Evolutionary conservation across 2,113 vertebrate species (phyloP), one percentile per base, ranked within the genome.

Genomic region (Ictidomys tridecemlineatus): DNA sequence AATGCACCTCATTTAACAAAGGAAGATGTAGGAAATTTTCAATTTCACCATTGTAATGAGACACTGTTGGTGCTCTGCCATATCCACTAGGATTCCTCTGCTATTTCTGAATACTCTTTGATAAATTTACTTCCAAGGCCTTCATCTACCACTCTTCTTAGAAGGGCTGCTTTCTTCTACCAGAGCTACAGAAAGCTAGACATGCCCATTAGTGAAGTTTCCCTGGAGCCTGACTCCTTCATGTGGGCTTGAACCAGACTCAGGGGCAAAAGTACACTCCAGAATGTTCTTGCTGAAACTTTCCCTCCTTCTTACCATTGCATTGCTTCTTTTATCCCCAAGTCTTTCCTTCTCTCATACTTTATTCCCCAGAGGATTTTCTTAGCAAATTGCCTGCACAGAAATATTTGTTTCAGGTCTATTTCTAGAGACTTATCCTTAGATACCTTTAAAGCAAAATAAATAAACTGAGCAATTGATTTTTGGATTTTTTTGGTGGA

Each of bases 291-390:
- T 45, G 12, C 0, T 9, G 22, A n/a, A 30, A 30, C 16, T 5
- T 26, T 28, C 61, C 4, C 2, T 3, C 17, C 17, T 24, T 56
- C 11, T 24, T 14, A 18, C 14, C 0, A 9, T 8, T 28, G 9
- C 12, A 3, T 11, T 5, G 32, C 7, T 51, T 22, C 51, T 74
- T 20, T 61, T 1, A 14, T 20, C 69, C 51, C 58, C 13, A 37
- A 70, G 2, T 70, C 9, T 18, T 45, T 79, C n/a, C 1, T 95
- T 28, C 14, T 5, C 4, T 14, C 17, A 30, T 1, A 16, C 16
- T 13, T 70, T 88, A 28, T 7, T 63, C 2, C 13, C 18, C 9
- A 10, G 45, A 70, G 4, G 2, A n/a, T 17, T 69, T 73, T 37
- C 63, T 85, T 76, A 69, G 34, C 28, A 51, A 78, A 22, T 78